A percentile compares a stretch with the other conserved stretches of the same genome.
These are phyloP conservation scores for Heliconius aoede DNA, from an alignment of 2,888 invertebrate genomes.

Conservation along the genomic window DNA sequence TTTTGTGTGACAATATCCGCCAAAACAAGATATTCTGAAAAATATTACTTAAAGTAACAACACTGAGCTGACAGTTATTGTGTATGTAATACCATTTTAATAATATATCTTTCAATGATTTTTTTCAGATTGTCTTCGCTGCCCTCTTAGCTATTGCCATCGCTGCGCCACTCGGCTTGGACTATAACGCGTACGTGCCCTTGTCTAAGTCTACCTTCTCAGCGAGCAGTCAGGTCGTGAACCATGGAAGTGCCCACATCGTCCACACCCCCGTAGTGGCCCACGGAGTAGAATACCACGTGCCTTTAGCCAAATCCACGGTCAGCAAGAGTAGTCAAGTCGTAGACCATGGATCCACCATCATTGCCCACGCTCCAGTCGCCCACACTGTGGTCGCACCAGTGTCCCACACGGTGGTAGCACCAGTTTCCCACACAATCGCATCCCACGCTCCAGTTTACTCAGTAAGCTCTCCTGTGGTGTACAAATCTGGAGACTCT, in stretches of 20 bases:
- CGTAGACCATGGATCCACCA: constrained; percentile 64
- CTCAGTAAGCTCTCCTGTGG: constrained; percentile 50
- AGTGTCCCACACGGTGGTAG: constrained; percentile 55
- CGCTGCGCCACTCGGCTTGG: constrained; percentile 52
- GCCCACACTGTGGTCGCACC: constrained; percentile 48
- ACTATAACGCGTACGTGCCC: constrained; percentile 56
- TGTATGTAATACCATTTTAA: neutral
- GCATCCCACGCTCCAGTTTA: constrained; percentile 53
- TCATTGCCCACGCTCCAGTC: constrained; percentile 50
- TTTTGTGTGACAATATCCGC: neutral
- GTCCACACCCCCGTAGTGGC: constrained; percentile 53
- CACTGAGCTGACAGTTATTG: neutral
- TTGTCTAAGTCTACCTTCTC: constrained; percentile 58
- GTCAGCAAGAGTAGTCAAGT: constrained; percentile 69
- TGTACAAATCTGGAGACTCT: constrained; percentile 67
- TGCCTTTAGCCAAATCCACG: constrained; percentile 57
- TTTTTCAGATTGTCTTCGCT: constrained; percentile 57
- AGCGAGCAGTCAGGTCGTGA: constrained; percentile 55
- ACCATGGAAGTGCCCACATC: constrained; percentile 55
- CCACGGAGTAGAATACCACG: constrained; percentile 55
- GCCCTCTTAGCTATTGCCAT: constrained; percentile 59
- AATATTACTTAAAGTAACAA: neutral
- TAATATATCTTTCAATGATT: neutral
- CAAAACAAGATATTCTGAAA: neutral
- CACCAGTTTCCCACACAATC: constrained; percentile 55